Conservation (phyloP, 35 echinoderm and acorn worm species). For the Patiria miniata region DNA sequence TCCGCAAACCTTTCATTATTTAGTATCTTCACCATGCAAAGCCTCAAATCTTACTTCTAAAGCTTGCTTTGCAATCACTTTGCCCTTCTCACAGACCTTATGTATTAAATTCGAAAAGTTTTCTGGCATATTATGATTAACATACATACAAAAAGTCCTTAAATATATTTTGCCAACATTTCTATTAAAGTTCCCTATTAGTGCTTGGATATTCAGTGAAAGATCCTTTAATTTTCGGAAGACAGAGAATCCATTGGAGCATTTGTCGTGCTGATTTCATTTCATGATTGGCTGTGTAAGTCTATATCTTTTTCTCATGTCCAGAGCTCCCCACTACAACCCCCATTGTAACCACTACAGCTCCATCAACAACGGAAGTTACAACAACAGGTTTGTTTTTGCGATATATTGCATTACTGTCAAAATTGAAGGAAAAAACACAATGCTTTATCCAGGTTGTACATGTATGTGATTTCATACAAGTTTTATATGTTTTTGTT, state of each 20-base stretch:
- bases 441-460: neutral
- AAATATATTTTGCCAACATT: no score
- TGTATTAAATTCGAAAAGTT: no score
- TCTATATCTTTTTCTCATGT: neutral
- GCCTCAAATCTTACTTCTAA: no score
- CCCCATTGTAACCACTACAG: neutral
- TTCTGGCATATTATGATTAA: no score
- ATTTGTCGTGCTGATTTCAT: neutral
- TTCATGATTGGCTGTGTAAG: neutral
- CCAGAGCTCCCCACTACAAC: neutral
- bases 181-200: neutral
- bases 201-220: neutral
- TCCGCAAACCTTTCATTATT: no score
- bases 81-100: no score
- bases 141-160: no score
- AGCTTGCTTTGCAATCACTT: no score
- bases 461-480: neutral
- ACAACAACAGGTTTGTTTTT: neutral
- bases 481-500: neutral
- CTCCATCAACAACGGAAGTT: neutral
- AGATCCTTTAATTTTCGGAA: neutral
- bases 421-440: neutral
- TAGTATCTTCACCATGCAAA: no score
- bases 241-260: neutral
- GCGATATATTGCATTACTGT: neutral